Evolutionary conservation across 2,888 invertebrate species (phyloP), one percentile per base, ranked within the genome.

Genomic region (Phoenoteleia sp.): DNA sequence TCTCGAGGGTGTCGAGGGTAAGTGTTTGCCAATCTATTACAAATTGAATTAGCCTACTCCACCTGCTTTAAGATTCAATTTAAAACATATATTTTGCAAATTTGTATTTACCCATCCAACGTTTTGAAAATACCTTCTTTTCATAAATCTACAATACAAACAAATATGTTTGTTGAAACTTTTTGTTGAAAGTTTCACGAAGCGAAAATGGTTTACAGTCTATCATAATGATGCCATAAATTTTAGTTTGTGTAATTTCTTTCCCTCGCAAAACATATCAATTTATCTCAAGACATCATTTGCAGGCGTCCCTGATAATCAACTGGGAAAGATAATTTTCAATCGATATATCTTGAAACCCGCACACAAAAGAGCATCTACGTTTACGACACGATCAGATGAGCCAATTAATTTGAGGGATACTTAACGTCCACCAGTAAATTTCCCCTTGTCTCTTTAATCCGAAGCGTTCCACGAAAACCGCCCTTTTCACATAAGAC

Each of bases 321-420:
- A 69, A 45, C 42, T 23, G 17, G 56, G 49, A 76, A 42, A 64
- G 45, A 64, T 42, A 64, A 64, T 64, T 64, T 64, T 64, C 56
- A 33, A 15, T 56, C 39, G 54, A 71, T 56, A 56, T 39, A 13
- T 17, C 56, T n/a, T 7, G 56, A 56, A 36, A 52, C 54, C 45
- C 23, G 54, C 52, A 17, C 60, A 62, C 77, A 79, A 69, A 64
- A 79, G 64, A 62, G 69, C 56, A 45, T 77, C 74, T 2, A 39
- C 74, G 47, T 81, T 85, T 69, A 81, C 67, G 76, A 82, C 58
- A 39, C 66, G 80, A 72, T 82, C 80, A 42, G 72, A 80, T 39
- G 80, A 81, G 85, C 88, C 90, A 91, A 92, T 92, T 93, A 91
- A 92, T 91, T 89, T 88, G 81, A 88, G 87, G 87, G 86, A 88